Evolutionary conservation across 2,113 vertebrate species (phyloP), one percentile per base, ranked within the genome.

Genomic region (Peromyscus maniculatus): DNA sequence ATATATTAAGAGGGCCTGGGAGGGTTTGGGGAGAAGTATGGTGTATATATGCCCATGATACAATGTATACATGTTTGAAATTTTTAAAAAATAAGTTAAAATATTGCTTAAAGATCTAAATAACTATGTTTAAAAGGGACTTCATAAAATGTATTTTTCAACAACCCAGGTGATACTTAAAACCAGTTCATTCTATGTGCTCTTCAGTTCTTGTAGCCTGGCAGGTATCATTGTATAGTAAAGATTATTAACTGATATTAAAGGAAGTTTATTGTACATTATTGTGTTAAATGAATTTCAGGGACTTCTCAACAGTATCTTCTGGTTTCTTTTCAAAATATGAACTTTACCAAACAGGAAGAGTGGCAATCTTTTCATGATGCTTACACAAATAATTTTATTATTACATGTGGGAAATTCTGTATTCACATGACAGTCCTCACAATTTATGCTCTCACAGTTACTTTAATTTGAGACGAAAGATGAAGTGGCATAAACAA

Each of bases 381-480:
- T 79, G 9, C 5, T 72, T 59, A n/a, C 13, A 2, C 26, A 33
- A 46, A n/a, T 46, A 9, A 33, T 3, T 39, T 84, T 89, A 88
- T 80, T 92, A 66, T 33, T 49, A 92, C 2, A 33, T 4, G 55
- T 1, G 82, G 49, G 12, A 77, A 79, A 46, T 86, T 97, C 96
- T 75, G 55, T n/a, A 91, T 77, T 94, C 31, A n/a, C 49, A n/a
- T 8, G 33, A 22, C 6, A 91, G 26, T 80, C 36, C 88, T 91
- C 59, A 89, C 8, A 89, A 89, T 78, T 95, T 87, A 83, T 78
- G 75, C 16, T 77, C 49, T 39, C 3, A 26, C n/a, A 17, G 5
- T 79, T 72, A 92, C 89, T 97, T 97, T 87, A 93, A 93, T 89
- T 94, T 93, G 43, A 94, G 75, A 92, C 55, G 8, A 66, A 31